Conservation (phyloP, 2,113 vertebrate species). For the Erpornis zantholeuca region DNA sequence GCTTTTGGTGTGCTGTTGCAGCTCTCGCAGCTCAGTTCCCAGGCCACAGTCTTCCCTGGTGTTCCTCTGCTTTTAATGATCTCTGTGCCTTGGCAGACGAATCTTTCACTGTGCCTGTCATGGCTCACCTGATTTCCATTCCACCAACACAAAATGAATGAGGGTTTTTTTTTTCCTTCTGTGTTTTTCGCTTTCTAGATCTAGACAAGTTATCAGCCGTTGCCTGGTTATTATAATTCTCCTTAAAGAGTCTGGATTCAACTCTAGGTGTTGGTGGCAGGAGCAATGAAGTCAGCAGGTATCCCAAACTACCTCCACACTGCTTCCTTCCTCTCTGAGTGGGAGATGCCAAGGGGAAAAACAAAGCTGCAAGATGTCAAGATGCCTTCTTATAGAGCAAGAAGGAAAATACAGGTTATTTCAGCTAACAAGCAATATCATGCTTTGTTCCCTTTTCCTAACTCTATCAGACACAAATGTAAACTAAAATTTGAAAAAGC, state of each 20-base stretch:
- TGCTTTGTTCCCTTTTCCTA: not conserved
- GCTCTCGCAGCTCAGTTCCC: not conserved
- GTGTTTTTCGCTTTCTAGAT: not conserved
- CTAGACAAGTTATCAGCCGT: not conserved
- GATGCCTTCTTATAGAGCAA: not conserved
- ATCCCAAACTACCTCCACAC: not conserved
- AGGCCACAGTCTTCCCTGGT: not conserved
- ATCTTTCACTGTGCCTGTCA: not conserved
- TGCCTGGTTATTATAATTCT: not conserved
- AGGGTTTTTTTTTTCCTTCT: not conserved
- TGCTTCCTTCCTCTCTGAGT: not conserved
- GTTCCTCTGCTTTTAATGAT: not conserved
- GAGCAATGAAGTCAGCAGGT: not conserved
- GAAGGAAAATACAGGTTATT: not conserved
- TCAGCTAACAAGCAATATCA: not conserved
- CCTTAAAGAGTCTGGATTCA: not conserved
- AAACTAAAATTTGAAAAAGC: not conserved
- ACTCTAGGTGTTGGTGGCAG: not conserved
- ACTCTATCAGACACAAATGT: not conserved
- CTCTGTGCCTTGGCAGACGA: not conserved
- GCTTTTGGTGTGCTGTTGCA: not conserved
- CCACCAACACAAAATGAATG: not conserved
- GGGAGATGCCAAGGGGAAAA: not conserved
- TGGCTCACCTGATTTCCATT: not conserved
- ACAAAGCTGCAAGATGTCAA: not conserved